Base-by-base conservation (phyloP, 1,140 invertebrate genomes). In the Caenorhabditis tropicalis region DNA sequence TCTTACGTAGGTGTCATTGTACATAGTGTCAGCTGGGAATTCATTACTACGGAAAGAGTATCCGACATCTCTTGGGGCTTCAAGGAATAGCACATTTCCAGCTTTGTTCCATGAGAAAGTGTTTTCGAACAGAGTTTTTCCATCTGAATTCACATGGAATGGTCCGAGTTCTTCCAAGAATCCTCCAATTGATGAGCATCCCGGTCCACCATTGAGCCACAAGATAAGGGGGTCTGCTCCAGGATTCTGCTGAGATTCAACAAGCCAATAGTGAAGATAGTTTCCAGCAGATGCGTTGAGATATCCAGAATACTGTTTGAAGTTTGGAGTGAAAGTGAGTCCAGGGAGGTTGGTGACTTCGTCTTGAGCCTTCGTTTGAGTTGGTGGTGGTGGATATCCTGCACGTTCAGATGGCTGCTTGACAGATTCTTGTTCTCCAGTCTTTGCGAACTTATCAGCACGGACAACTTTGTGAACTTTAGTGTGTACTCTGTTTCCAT, bases 31-130 rank as follows among this genome's bases (percentile, higher is more conserved):
- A 70, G 89, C 88, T 79, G 92, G 89, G 31, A 85, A 83, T 36
- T 91, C 79, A 27, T 51, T 51, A 58, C 74, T 79, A 15, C 84
- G 88, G 87, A 93, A 93, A 0, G 93, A 93, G 86, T 91, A 93
- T 1, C 93, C 93, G 65, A 93, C 93, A 85, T 92, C 93, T 46
- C 92, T 92, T 74, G 93, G 93, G 6, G 92, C 90, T 86, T 93
- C 93, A 31, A 93, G 82, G 86, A 92, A 93, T 1, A 93, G 46
- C 31, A 97, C 95, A 91, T 95, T 96, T 24, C 79, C 84, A 10
- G 83, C 86, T 80, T 88, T 91, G 85, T 93, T 93, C 93, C 93
- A 93, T 56, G 91, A 90, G 87, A 91, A 93, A 9, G 89, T 83
- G 86, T 93, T 93, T 46, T 89, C 85, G 7, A 87, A 84, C 0